Conservation (phyloP, 2,888 invertebrate genomes). For the Nephrotoma appendiculata region DNA sequence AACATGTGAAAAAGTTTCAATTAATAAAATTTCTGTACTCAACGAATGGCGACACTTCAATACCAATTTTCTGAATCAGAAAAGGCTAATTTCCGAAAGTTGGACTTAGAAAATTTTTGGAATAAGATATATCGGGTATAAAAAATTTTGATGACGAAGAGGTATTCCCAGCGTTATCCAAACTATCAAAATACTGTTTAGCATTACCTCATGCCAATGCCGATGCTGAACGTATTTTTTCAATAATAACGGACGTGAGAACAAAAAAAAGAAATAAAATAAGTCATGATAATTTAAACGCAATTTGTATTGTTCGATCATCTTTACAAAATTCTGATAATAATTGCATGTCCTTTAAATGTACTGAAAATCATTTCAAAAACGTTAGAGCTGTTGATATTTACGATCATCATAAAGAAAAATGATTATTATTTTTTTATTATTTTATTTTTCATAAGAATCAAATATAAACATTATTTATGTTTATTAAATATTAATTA, state of each 20-base stretch:
- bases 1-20: neutral
- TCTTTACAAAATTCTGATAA: neutral
- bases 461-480: no score
- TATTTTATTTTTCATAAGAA: no score
- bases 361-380: no score
- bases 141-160: neutral
- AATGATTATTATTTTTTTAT: no score
- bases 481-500: no score
- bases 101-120: neutral
- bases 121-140: neutral
- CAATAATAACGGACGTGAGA: conserved; percentile 11
- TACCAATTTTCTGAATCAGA: no score
- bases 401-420: no score
- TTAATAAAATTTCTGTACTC: neutral
- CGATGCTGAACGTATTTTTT: conserved; percentile 12
- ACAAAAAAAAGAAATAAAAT: conserved; percentile 7
- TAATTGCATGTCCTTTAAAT: neutral
- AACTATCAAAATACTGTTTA: conserved; percentile 3
- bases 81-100: neutral
- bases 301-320: neutral
- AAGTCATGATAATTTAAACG: neutral
- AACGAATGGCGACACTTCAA: neutral
- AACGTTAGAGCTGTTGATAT: no score
- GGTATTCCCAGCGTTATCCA: conserved; percentile 5
- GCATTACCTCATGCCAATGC: conserved; percentile 10